phyloP scores from a whole-genome alignment of 2,113 vertebrate genomes.

The Laterallus jamaicensis region DNA sequence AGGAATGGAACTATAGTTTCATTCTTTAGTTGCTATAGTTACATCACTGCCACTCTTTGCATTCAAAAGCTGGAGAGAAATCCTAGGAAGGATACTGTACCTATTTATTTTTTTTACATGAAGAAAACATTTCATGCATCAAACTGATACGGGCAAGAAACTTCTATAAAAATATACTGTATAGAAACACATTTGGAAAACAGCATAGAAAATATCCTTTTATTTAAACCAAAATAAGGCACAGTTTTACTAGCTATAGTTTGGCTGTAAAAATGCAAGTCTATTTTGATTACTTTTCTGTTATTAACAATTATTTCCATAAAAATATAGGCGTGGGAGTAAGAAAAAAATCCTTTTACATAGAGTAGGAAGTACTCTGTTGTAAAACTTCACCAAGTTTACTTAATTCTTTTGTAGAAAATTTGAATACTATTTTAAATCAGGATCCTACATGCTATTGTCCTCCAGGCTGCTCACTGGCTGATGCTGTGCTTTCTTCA shows the following conservation, averaged over 20 bases:
- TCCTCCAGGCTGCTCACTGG: slow-evolving; percentile 57
- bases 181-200: slow-evolving; percentile 69
- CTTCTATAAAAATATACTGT: slow-evolving; percentile 75
- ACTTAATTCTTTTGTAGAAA: slow-evolving; percentile 48
- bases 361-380: slow-evolving; percentile 41
- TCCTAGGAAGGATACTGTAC: background rate
- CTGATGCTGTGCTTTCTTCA: slow-evolving; percentile 69
- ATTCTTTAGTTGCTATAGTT: background rate
- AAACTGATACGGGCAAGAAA: background rate
- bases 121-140: slow-evolving; percentile 1
- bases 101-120: background rate
- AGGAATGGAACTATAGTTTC: background rate
- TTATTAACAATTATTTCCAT: slow-evolving; percentile 60
- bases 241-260: slow-evolving; percentile 64
- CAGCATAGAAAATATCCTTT: slow-evolving; percentile 72
- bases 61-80: background rate
- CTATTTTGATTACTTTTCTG: slow-evolving; percentile 49
- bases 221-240: slow-evolving; percentile 76
- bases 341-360: slow-evolving; percentile 66
- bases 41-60: background rate
- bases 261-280: slow-evolving; percentile 66
- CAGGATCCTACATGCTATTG: slow-evolving; percentile 39
- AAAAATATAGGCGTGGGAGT: slow-evolving; percentile 69
- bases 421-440: slow-evolving; percentile 9
- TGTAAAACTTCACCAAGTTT: slow-evolving; percentile 46